phyloP scores from a whole-genome alignment of 2,888 invertebrate species.

The Trachelus iudaicus region DNA sequence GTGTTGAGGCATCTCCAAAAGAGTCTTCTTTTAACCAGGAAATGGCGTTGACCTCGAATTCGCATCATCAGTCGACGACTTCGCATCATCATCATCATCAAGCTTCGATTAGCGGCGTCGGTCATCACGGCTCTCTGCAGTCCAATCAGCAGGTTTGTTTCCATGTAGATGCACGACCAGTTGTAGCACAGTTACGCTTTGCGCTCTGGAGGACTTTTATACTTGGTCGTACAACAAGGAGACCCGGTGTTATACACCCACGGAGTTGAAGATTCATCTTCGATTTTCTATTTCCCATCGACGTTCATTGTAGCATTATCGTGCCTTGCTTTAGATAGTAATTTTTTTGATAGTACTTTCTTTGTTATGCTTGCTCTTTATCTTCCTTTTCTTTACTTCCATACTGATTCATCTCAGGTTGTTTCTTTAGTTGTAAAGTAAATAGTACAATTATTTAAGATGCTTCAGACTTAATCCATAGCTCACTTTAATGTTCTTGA shows the following conservation, averaged over 20 bases:
- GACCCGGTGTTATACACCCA: neutral
- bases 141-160: constrained; percentile 62
- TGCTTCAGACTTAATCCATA: neutral
- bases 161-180: constrained; percentile 40
- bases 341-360: neutral
- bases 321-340: neutral
- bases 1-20: constrained; percentile 61
- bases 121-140: constrained; percentile 58
- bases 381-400: neutral
- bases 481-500: neutral
- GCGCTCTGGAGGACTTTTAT: neutral
- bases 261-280: neutral
- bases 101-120: constrained; percentile 49
- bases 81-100: constrained; percentile 57
- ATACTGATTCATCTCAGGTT: neutral
- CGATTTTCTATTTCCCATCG: neutral
- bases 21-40: constrained; percentile 57
- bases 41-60: constrained; percentile 56
- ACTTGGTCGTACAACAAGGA: neutral
- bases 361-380: neutral
- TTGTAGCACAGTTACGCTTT: neutral
- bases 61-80: constrained; percentile 54
- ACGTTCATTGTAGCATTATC: neutral
- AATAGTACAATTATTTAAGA: neutral
- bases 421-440: neutral